Base-by-base conservation (phyloP, 2,888 invertebrate genomes). In the Caenorhabditis doughertyi region DNA sequence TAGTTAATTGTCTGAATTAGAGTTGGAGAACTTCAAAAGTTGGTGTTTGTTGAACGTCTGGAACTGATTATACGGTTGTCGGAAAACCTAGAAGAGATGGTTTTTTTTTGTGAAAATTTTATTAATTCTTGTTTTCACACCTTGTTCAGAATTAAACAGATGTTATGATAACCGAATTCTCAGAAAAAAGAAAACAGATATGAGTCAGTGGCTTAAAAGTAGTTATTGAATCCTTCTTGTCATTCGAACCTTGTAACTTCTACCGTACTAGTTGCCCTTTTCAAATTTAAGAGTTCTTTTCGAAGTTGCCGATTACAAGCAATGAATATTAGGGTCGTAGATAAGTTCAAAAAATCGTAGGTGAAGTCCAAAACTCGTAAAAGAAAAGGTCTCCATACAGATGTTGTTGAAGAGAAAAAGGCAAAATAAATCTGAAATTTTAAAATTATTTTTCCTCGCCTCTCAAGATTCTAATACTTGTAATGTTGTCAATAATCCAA, bases 351-450 rank as follows among this genome's bases (percentile, higher is more conserved):
- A 18, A 64, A 55, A n/a, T 73, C 73, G 23, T 73, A 73, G 18
- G 64, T 64, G 5, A 53, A 55, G 13, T 73, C 62, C 7, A 73
- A 25, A 18, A 42, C 62, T 29, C 44, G 35, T 21, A 73, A 23
- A 3, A 73, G 29, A 29, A 44, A 64, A 8, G 64, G 73, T 23
- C 73, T 53, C 64, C 53, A 44, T n/a, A 27, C 0, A 3, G 73
- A 73, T 21, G 62, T 55, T 5, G 64, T 13, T 8, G 64, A 53
- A 13, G 73, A 64, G 64, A 64, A 42, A 16, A 64, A 73, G 4
- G 73, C 64, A 16, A 73, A 73, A 27, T 73, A 73, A 13, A 73
- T 53, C 64, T 73, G 64, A 42, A 72, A 60, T n/a, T n/a, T n/a
- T n/a, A n/a, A n/a, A n/a, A n/a, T n/a, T n/a, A n/a, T n/a, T n/a